Evolutionary conservation across 2,888 invertebrate genomes (phyloP), one percentile per base, ranked within the genome.

Genomic region (Adelphocoris suturalis): DNA sequence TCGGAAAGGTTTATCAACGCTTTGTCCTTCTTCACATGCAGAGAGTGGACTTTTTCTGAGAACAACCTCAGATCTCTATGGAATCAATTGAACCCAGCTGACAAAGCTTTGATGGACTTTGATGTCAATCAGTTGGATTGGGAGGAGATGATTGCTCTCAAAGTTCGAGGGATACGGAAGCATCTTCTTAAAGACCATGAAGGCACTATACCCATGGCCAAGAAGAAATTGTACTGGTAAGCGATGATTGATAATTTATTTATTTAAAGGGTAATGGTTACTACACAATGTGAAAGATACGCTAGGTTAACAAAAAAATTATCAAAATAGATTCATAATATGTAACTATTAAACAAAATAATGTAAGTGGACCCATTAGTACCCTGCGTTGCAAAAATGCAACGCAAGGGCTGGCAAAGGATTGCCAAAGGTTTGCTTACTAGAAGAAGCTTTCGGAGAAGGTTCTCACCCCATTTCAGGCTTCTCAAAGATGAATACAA

Each of bases 11-110:
- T 97, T 86, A 95, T 96, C 92, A 94, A 95, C 85, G 96, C 96
- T 0, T 94, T 97, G 78, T 95, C 96, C 92, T 97, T 97, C 93
- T 98, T 98, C 94, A 96, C 97, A 2, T 96, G 95, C 14, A 95
- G 96, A 91, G 95, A 96, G 91, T 98, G 97, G 97, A 93, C 94
- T 37, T 97, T 97, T 92, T 93, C 94, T 0, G 96, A 96, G 91
- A 93, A 94, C n/a, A 95, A 95, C 82, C 94, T 96, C 0, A 93
- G 94, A n/a, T 92, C 92, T 2, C 94, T 97, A 92, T 95, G 96
- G 94, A 93, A 93, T 0, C 94, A 94, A 0, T 92, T 97, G 86
- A 94, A 95, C 0, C 93, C 93, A 0, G 93, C 93, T 11, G 97
- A 97, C 92, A 94, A 94, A 90, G 93, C 94, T 27, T 93, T 95